Evolutionary conservation across 2,113 vertebrate species (phyloP).

Genomic region (Reinhardtius hippoglossoides): DNA sequence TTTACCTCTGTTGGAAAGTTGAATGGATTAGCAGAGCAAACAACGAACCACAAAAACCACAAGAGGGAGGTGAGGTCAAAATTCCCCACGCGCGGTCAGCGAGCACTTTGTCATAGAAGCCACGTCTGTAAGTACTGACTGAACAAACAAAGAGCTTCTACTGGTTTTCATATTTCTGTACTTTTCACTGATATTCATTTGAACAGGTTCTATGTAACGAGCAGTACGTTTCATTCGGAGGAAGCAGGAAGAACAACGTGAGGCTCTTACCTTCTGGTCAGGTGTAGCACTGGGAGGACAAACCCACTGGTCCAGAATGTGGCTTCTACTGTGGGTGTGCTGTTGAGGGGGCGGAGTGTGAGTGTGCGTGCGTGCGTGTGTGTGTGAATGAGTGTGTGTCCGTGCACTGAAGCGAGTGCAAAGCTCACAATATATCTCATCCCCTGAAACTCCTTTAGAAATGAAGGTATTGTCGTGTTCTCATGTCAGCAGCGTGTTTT

Average conservation of each 20-base stretch:
- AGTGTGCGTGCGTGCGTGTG: not conserved
- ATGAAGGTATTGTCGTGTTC: not conserved
- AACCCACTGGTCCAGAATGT: conserved; percentile 60
- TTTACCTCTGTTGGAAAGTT: too few species aligned
- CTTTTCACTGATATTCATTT: not conserved
- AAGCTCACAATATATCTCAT: conserved; percentile 5
- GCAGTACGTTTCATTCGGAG: not conserved
- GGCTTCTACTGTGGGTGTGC: conserved; percentile 58
- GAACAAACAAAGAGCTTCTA: conserved; percentile 24
- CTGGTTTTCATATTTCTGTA: too few species aligned
- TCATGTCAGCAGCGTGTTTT: not conserved
- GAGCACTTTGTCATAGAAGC: conserved; percentile 4
- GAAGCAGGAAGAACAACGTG: not conserved
- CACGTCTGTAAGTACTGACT: conserved; percentile 13
- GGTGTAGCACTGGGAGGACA: conserved; percentile 42
- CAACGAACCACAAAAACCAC: not conserved
- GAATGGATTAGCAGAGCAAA: not conserved
- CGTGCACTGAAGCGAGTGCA: not conserved
- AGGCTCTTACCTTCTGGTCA: conserved; percentile 64
- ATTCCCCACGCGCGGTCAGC: conserved; percentile 16
- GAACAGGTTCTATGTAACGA: not conserved
- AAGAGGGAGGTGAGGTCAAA: conserved; percentile 25
- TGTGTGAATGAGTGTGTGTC: conserved; percentile 3
- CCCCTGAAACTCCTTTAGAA: conserved; percentile 5
- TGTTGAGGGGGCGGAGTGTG: conserved; percentile 24